Evolutionary conservation across 2,888 invertebrate species (phyloP).

Genomic region (Limnephilus rhombicus): DNA sequence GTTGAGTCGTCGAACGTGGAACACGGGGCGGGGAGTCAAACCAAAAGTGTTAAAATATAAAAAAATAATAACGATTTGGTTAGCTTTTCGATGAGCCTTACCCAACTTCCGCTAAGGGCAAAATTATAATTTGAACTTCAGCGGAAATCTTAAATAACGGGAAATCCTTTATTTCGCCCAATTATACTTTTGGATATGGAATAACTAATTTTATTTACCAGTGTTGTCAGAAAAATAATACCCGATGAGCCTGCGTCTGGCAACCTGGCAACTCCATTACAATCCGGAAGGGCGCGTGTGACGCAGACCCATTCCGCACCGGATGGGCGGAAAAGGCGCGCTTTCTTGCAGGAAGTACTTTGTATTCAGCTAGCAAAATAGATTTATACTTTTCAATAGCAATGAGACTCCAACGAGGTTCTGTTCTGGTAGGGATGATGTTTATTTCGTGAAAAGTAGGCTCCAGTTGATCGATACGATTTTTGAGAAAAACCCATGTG

Average conservation of each 20-base stretch:
- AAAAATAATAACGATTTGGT: no score
- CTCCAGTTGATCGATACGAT: constrained; percentile 8
- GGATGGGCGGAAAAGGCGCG: neutral
- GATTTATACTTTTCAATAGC: constrained; percentile 46
- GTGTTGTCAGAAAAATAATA: neutral
- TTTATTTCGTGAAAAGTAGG: neutral
- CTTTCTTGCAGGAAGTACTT: constrained; percentile 28
- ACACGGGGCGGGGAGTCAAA: no score
- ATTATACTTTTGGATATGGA: neutral
- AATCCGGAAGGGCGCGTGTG: constrained; percentile 9
- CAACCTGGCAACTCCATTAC: constrained; percentile 6
- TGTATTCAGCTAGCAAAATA: constrained; percentile 36
- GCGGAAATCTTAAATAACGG: neutral
- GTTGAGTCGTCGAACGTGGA: no score
- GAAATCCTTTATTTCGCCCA: neutral
- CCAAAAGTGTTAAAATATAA: no score
- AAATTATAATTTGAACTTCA: neutral
- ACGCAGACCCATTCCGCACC: neutral
- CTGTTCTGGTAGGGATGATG: neutral
- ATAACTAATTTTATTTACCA: neutral
- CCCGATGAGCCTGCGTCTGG: neutral
- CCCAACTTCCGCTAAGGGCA: neutral
- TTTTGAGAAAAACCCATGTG: neutral
- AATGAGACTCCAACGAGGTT: constrained; percentile 21
- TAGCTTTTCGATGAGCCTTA: neutral